Base-by-base conservation (phyloP, 2,113 vertebrate species). In the Pandion haliaetus region DNA sequence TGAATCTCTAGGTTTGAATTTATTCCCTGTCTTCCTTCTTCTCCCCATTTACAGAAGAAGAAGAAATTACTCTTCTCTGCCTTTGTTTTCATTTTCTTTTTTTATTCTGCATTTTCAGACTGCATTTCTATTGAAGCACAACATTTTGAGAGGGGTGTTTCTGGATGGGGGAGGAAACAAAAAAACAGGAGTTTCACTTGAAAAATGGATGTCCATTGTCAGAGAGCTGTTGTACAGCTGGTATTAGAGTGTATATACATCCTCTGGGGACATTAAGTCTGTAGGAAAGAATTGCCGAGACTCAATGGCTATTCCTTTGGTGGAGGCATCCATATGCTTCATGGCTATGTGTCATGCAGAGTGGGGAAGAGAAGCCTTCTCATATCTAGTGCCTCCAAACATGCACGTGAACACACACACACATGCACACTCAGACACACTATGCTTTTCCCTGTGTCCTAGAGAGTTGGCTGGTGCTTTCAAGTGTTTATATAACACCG, bases 371-470 rank as follows among this genome's bases (percentile, higher is more conserved):
- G 52, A 93, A 66, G 17, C 15, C 45, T 86, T 80, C 55, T 40
- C 19, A 12, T 6, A 9, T 16, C 45, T 44, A 10, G 17, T 77
- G 28, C 50, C 29, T 82, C 63, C 59, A 45, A 73, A 42, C 15
- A 3, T 1, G 3, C 59, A 12, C 3, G 0, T 18, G 55, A 58
- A n/a, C 62, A 23, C 17, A 16, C 14, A 20, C 6, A 31, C 42
- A 38, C n/a, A 9, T 0, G 0, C 10, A 21, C 25, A 10, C n/a
- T 24, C 50, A 63, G 32, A 5, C 40, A 54, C 0, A 0, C 14
- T 17, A 1, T 45, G 65, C 32, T 62, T 85, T 90, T 67, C 59
- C 45, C 42, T 40, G 31, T 0, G 0, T 49, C 58, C 79, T 55
- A 17, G 57, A 63, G 36, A 70, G 40, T 59, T 8, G 5, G 14